Percentiles rank a stretch among this genome's conserved stretches.
Conservation (phyloP, 2,797 vertebrate genomes). For the Scomberomorus guttatus region DNA sequence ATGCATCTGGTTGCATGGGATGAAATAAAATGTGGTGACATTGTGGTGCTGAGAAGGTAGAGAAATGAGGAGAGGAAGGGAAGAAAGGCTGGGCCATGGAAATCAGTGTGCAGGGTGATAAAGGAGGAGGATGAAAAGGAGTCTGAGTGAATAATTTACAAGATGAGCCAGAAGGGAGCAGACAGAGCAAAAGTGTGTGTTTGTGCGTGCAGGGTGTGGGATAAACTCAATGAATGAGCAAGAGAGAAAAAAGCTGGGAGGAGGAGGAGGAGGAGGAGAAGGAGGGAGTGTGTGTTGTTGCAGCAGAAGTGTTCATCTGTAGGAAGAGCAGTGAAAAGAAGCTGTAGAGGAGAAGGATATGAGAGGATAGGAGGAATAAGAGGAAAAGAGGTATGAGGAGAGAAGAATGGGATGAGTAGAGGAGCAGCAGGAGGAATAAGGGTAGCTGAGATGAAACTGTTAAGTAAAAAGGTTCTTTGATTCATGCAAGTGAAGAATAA, state of each 20-base stretch:
- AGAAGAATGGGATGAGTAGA: background rate
- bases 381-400: background rate
- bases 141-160: slow-evolving; percentile 63
- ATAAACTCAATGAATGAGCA: slow-evolving; percentile 22
- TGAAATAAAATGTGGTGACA: slow-evolving; percentile 11
- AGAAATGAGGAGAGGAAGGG: background rate
- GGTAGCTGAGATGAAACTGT: background rate
- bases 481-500: background rate
- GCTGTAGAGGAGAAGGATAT: background rate
- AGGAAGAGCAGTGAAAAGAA: slow-evolving; percentile 11
- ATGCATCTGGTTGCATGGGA: background rate
- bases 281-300: background rate
- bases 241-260: background rate
- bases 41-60: background rate
- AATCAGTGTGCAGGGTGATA: slow-evolving; percentile 44
- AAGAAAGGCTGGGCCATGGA: slow-evolving; percentile 7
- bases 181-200: slow-evolving; percentile 37
- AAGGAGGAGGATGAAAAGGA: slow-evolving; percentile 49
- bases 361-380: background rate
- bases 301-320: slow-evolving; percentile 8
- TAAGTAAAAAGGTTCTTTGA: background rate
- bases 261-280: too few species aligned
- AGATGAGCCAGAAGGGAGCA: slow-evolving; percentile 48
- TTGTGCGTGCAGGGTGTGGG: slow-evolving; percentile 11
- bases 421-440: background rate